Base-by-base conservation (phyloP, 2,113 vertebrate species). In the Rana temporaria region DNA sequence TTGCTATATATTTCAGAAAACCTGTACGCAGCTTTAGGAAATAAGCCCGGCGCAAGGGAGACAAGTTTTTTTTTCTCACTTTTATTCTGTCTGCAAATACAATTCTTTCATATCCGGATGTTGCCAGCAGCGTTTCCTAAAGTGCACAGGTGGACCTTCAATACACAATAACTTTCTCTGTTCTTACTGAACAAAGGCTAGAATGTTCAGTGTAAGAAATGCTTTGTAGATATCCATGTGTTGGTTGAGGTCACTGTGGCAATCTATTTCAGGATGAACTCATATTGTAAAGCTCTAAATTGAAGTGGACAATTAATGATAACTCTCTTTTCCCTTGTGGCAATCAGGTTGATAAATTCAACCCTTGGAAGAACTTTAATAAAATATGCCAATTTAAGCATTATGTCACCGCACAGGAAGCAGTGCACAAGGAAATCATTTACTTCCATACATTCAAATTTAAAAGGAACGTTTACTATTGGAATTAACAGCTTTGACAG, bases 221-320 rank as follows among this genome's bases (percentile, higher is more conserved):
- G 72, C 72, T 75, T 75, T 60, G 72, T 60, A 75, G 32, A 60
- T 57, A 48, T 75, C n/a, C 30, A 56, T 60, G 30, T 24, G 32
- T 62, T n/a, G 4, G 12, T 57, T 57, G 56, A 42, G 72, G 34
- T 75, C 72, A 75, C 32, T 17, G 32, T 59, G 71, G 16, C 55
- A 59, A 60, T 48, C 74, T 76, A 65, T 77, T 75, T 60, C 72
- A 22, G 72, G 32, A 42, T 9, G 56, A 24, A 24, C 38, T 62
- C 18, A 22, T n/a, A 72, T 15, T 42, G 32, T 11, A 22, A 24
- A 9, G n/a, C 7, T 59, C 32, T 60, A 26, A 18, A 74, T 62
- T 74, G n/a, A 74, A 32, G 9, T 34, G 57, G 6, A 34, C 19
- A 59, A 60, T 38, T 34, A 74, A 60, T 74, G 34, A 57, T 19